Evolutionary conservation across 2,888 invertebrate species (phyloP), one percentile per base, ranked within the genome.

Genomic region (Stomorhina lunata): DNA sequence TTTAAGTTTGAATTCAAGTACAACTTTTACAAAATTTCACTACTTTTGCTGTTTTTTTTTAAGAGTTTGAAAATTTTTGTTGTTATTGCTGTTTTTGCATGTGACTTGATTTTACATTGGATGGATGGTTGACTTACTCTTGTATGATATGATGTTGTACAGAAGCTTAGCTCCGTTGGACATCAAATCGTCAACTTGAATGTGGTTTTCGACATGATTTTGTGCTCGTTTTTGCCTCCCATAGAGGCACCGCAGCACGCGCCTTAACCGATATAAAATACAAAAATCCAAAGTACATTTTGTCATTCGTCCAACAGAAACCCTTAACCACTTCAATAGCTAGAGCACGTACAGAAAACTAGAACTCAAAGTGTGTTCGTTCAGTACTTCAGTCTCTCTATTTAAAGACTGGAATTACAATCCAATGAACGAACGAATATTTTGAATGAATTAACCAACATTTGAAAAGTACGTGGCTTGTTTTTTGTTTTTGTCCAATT

Each of bases 231-330:
- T 55, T n/a, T 89, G 89, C 90, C 90, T 90, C 90, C 90, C 89
- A 90, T 90, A 86, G 90, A 81, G 88, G 87, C 87, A 88, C 89
- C 90, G 88, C 90, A 90, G 90, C 90, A 90, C 90, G 89, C 88
- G 89, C 86, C 87, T 86, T 81, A 68, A 72, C 81, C 77, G 61
- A 77, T 71, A 75, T 32, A 34, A 59, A 65, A 55, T 55, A 55
- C 32, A 17, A 59, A 63, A 76, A 43, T 22, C 10, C 25, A 65
- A 55, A 55, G 29, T 43, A 73, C 32, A 3, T 50, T 65, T 20
- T 20, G 20, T 6, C 45, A 0, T 5, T 9, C 20, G 20, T 12
- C 20, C 48, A 45, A 6, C 7, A 7, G 29, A 50, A 63, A 43
- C 40, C 53, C 17, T 66, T 43, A 55, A 53, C 27, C n/a, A 27